These are phyloP conservation scores for Chamaetylas fuelleborni DNA, from an alignment of 2,113 vertebrate species.

Conservation along the genomic window DNA sequence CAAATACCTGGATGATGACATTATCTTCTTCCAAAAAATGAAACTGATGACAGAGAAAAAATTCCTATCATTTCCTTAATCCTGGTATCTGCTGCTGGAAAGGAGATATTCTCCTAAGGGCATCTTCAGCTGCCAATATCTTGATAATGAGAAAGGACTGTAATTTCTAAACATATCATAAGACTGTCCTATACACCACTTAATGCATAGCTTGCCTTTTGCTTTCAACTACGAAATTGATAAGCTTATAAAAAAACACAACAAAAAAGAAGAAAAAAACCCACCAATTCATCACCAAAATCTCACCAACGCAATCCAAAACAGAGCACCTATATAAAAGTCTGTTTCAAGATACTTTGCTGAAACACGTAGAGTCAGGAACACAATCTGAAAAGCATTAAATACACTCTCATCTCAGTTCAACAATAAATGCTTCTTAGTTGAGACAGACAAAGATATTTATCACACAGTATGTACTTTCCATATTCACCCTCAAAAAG, in stretches of 20 bases:
- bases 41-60: not conserved
- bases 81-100: not conserved
- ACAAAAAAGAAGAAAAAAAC: accelerated
- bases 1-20: not conserved
- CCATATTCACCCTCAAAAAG: not conserved
- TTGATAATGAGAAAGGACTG: not conserved
- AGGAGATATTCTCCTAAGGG: not conserved
- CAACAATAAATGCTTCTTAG: not conserved
- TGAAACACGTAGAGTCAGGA: not conserved
- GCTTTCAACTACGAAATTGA: not conserved
- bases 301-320: not conserved
- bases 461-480: not conserved
- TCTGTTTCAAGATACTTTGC: not conserved
- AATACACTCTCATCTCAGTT: not conserved
- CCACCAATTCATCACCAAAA: not conserved
- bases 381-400: not conserved
- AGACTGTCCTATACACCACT: not conserved
- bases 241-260: not conserved
- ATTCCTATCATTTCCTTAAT: not conserved
- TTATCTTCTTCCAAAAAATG: not conserved
- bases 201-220: not conserved
- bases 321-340: not conserved
- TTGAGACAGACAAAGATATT: not conserved
- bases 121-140: not conserved
- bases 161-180: not conserved